Percentiles rank a stretch among this genome's conserved stretches.
Evolutionary conservation across 2,113 vertebrate species (phyloP).

Genomic region (Catharus minimus): DNA sequence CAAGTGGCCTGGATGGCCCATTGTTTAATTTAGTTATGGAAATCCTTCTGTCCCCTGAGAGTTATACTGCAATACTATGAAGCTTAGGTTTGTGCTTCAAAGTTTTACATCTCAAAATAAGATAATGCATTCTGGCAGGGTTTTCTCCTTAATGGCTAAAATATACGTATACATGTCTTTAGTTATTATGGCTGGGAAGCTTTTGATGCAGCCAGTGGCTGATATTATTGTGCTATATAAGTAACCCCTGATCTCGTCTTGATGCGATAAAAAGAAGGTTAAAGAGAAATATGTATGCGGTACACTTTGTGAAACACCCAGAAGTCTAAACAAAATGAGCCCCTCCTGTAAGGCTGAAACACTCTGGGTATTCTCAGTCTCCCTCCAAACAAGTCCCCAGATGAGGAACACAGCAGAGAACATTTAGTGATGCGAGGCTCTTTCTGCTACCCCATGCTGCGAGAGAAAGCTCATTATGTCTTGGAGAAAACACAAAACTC

Average conservation of each 20-base stretch:
- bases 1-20: not conserved
- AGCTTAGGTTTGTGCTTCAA: constrained; percentile 30
- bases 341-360: not conserved
- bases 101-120: constrained; percentile 50
- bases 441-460: accelerated
- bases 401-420: not conserved
- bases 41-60: constrained; percentile 21
- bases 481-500: not conserved
- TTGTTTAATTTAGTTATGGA: constrained; percentile 26
- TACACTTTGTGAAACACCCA: constrained; percentile 1
- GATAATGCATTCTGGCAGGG: constrained; percentile 54
- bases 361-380: not conserved
- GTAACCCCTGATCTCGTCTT: constrained; percentile 46
- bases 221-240: constrained; percentile 38
- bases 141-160: constrained; percentile 60
- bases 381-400: not conserved
- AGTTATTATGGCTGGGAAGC: constrained; percentile 33
- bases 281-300: constrained; percentile 14
- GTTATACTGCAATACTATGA: not conserved
- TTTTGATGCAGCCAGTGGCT: constrained; percentile 47
- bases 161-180: constrained; percentile 38
- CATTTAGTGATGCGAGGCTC: not conserved
- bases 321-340: not conserved
- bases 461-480: not conserved
- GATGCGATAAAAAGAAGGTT: constrained; percentile 39